phyloP scores from a whole-genome alignment of 2,888 invertebrate genomes.

The Conomelus anceps region DNA sequence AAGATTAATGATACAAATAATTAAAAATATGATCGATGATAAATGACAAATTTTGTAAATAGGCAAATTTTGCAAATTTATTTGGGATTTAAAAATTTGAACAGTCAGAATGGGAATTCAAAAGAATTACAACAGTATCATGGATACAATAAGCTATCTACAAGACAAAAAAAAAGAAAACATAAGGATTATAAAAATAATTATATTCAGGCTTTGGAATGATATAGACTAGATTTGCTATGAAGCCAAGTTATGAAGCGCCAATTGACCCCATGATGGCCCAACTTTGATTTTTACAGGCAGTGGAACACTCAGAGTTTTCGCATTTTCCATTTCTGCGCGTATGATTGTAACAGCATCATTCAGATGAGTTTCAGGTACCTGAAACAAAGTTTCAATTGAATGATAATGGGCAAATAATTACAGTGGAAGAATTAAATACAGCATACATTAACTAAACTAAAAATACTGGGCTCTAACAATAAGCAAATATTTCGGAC shows the following conservation, averaged over 20 bases:
- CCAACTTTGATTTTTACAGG: slow-evolving; percentile 84
- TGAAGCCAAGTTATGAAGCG: neutral
- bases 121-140: too few species aligned
- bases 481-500: too few species aligned
- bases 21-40: too few species aligned
- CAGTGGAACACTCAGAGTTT: slow-evolving; percentile 66
- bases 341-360: slow-evolving; percentile 58
- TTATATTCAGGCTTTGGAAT: neutral
- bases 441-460: too few species aligned
- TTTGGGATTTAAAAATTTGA: too few species aligned
- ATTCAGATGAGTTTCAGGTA: slow-evolving; percentile 50
- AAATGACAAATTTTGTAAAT: too few species aligned
- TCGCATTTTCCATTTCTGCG: slow-evolving; percentile 71
- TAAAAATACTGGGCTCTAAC: too few species aligned
- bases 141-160: neutral
- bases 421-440: too few species aligned
- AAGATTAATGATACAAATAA: too few species aligned
- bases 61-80: too few species aligned
- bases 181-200: neutral
- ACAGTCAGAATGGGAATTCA: too few species aligned
- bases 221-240: neutral
- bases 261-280: slow-evolving; percentile 62
- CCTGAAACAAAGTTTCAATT: slow-evolving; percentile 42
- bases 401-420: neutral
- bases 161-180: neutral